These are phyloP conservation scores for Macrophya annulata DNA, from an alignment of 2,888 invertebrate genomes.

Conservation along the genomic window DNA sequence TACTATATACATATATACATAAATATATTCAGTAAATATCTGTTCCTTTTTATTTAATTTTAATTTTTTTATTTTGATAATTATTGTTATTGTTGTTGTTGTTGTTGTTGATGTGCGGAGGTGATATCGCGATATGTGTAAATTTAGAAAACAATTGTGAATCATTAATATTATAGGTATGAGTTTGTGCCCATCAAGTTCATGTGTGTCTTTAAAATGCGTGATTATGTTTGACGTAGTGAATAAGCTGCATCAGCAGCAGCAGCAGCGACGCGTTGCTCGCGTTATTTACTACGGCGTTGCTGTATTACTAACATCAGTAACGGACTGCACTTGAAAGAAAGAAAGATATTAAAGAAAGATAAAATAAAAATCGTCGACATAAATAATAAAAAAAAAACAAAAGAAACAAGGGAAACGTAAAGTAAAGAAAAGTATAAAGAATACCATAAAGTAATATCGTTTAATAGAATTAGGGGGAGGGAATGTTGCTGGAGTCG, in stretches of 20 bases:
- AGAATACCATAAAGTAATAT: neutral
- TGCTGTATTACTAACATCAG: neutral
- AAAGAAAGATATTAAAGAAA: neutral
- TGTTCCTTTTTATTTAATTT: too few relatives aligned
- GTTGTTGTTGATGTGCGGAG: neutral
- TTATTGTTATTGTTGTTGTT: neutral
- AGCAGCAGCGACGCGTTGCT: neutral
- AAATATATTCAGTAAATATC: too few relatives aligned
- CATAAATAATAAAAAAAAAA: neutral
- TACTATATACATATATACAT: too few relatives aligned
- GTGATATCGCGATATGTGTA: neutral
- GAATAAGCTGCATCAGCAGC: neutral
- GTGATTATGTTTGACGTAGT: slow-evolving; percentile 24
- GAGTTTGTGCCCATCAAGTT: slow-evolving; percentile 21
- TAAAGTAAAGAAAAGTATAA: neutral
- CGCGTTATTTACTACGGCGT: neutral
- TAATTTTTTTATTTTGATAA: too few relatives aligned
- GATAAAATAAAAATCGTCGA: neutral
- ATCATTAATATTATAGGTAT: neutral
- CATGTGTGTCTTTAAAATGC: neutral
- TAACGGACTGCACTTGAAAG: slow-evolving; percentile 13
- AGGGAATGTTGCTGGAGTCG: slow-evolving; percentile 79
- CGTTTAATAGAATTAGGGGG: slow-evolving; percentile 10
- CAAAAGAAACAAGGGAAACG: neutral
- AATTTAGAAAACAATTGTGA: neutral